These are phyloP conservation scores for Stomatorhinus ivindoensis DNA, from an alignment of 2,113 vertebrate genomes.

Conservation along the genomic window DNA sequence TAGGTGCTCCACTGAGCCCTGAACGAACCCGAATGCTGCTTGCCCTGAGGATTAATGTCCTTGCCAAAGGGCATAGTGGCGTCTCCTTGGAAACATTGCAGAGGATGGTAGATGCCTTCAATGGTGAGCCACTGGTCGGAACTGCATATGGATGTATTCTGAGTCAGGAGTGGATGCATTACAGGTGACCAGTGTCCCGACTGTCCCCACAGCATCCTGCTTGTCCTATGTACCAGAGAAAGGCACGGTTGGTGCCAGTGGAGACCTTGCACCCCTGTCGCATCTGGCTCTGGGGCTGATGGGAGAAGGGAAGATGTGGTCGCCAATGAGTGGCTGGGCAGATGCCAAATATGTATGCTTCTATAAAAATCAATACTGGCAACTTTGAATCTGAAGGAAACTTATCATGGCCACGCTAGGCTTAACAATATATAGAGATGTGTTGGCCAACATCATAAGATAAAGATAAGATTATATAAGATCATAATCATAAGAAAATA, in stretches of 20 bases:
- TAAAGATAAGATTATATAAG: too few relatives aligned
- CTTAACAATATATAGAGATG: neutral
- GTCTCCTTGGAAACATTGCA: slow-evolving; percentile 87
- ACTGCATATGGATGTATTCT: neutral
- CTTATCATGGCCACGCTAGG: neutral
- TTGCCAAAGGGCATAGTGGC: slow-evolving; percentile 95
- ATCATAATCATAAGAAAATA: neutral
- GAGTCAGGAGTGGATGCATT: neutral
- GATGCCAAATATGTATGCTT: slow-evolving; percentile 94
- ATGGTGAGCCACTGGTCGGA: slow-evolving; percentile 60
- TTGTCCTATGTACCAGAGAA: slow-evolving; percentile 93
- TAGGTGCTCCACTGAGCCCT: slow-evolving; percentile 87
- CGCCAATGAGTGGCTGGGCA: slow-evolving; percentile 96
- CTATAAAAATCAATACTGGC: neutral
- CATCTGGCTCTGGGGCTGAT: slow-evolving; percentile 91
- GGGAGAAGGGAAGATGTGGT: slow-evolving; percentile 99
- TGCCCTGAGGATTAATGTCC: slow-evolving; percentile 88
- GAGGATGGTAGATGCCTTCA: slow-evolving; percentile 83
- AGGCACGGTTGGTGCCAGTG: slow-evolving; percentile 93
- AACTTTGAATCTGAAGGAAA: neutral
- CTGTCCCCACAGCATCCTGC: slow-evolving; percentile 73
- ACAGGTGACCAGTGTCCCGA: neutral
- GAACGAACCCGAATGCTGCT: slow-evolving; percentile 92
- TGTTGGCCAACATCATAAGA: neutral
- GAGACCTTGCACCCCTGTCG: slow-evolving; percentile 91